A percentile compares a stretch with the other conserved stretches of the same genome.
phyloP scores from a whole-genome alignment of 64 coral and sea anemone genomes.

The Dendrophyllia cribrosa region DNA sequence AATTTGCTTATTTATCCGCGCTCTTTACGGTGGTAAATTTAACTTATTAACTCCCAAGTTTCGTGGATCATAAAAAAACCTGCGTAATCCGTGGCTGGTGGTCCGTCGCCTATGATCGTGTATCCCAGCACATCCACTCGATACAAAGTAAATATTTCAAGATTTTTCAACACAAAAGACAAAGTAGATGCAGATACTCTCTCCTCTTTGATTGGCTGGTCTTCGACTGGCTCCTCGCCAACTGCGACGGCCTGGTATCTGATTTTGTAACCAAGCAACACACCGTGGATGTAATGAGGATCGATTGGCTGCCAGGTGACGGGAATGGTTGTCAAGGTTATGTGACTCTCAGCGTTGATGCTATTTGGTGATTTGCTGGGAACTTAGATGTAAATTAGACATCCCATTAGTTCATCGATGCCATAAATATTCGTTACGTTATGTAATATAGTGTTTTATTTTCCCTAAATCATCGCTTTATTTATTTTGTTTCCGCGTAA shows the following conservation, averaged over 20 bases:
- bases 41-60: no score
- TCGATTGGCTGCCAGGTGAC: slow-evolving; percentile 59
- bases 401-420: no score
- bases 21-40: no score
- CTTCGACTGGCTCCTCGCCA: slow-evolving; percentile 78
- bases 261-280: slow-evolving; percentile 75
- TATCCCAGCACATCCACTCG: slow-evolving; percentile 57
- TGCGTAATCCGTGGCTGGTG: slow-evolving; percentile 45
- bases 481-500: no score
- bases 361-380: slow-evolving; percentile 59
- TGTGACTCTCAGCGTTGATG: slow-evolving; percentile 28
- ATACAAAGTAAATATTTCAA: slow-evolving; percentile 67
- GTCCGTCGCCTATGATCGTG: slow-evolving; percentile 73
- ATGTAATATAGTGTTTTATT: no score
- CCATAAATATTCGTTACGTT: no score
- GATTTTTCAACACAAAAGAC: not conserved
- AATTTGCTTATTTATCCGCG: no score
- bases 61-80: slow-evolving; percentile 1
- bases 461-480: no score
- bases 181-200: not conserved
- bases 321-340: slow-evolving; percentile 67
- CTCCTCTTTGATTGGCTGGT: slow-evolving; percentile 47
- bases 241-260: slow-evolving; percentile 70
- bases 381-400: slow-evolving; percentile 12
- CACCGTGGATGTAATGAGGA: slow-evolving; percentile 32